Evolutionary conservation across 1,140 invertebrate species (phyloP), one percentile per base, ranked within the genome.

Genomic region (Drosophila kanapiae): DNA sequence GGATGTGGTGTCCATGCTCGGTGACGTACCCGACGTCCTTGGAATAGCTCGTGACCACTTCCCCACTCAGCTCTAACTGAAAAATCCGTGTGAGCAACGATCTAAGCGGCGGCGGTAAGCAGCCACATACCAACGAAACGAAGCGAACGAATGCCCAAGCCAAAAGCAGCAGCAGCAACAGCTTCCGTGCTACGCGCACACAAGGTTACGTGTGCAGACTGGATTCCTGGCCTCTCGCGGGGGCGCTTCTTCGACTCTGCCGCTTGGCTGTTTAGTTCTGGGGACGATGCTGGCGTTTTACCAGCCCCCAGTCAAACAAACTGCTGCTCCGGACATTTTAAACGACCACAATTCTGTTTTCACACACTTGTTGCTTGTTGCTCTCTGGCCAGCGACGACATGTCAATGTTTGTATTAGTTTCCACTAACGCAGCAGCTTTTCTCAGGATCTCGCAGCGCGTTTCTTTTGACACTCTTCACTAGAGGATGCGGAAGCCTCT

Each of bases 131-230:
- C 63, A 68, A 43, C 14, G 9, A 56, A 56, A 59, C 71, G 47
- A 10, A 53, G 56, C 59, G 75, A 72, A 56, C 63, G 60, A 72
- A 60, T 61, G 61, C 62, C 33, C 62, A 70, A 72, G 65, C 57
- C 54, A 63, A 75, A 38, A 54, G 51, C 51, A 75, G 74, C 68
- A 51, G 59, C 65, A 80, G 63, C 62, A 67, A 60, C 64, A 78
- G 85, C 90, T 91, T 91, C 91, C 83, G 91, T 91, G 87, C 79
- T 92, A 92, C 91, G 91, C 91, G 82, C 83, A 84, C 74, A 91
- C 91, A 92, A 91, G 91, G 91, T 92, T 92, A 92, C 91, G 91
- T 92, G 80, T 92, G 86, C 87, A 91, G 56, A 74, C 51, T 58
- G 62, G 49, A 27, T 49, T 29, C 18, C 35, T 69, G 57, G 53